Evolutionary conservation across 1,140 invertebrate species (phyloP), one percentile per base, ranked within the genome.

Genomic region (Phortica variegata): DNA sequence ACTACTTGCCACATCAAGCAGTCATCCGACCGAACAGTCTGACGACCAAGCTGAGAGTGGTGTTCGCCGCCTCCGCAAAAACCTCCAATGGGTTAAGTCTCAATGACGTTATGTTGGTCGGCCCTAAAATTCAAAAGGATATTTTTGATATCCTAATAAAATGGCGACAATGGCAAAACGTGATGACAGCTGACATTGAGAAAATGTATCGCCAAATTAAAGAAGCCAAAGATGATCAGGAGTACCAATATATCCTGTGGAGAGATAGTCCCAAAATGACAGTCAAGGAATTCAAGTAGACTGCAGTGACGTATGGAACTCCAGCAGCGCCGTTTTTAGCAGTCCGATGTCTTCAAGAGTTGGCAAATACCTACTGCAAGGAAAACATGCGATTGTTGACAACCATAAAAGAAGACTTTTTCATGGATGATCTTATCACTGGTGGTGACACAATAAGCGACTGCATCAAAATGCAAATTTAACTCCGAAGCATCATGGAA

Each of bases 361-460:
- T 79, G 7, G 71, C 70, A 44, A 40, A 63, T 9, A 3, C 17
- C 36, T 57, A 71, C 23, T 61, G 72, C 52, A 45, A 42, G 15
- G 50, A 55, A 7, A 66, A 55, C 52, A 60, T 54, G 39, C 9
- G 46, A 40, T 65, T 57, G 12, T 37, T 50, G 17, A 33, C 53
- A 26, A 62, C 65, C 18, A 56, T 66, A 3, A 37, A 17, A 43
- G 65, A 77, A 39, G 65, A n/a, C n/a, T n/a, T n/a, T n/a, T n/a
- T n/a, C n/a, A n/a, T n/a, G n/a, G n/a, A 79, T 48, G 75, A 79
- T 49, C 15, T 73, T 0, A 44, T 75, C 3, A 62, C 65, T 3
- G 70, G 74, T 7, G 47, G 33, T 26, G 47, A 65, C n/a, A 54
- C 53, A 8, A 45, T 52, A 31, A 37, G 55, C 32, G 44, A 69